Evolutionary conservation across 2,888 invertebrate genomes (phyloP).

Genomic region (Aphodius granarius): DNA sequence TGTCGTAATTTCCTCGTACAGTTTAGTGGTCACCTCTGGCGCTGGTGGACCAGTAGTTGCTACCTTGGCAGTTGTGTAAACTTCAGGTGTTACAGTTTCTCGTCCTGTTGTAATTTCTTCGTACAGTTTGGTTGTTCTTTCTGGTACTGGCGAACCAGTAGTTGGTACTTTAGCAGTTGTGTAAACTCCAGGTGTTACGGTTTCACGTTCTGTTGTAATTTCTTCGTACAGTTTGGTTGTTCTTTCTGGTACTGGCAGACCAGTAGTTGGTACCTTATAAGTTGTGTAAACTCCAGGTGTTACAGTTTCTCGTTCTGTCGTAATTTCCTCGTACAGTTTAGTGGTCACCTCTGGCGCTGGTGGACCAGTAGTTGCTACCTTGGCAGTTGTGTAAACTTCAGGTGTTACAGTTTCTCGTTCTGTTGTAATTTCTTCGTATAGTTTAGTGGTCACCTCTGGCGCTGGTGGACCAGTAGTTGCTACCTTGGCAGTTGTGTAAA

Average conservation of each 20-base stretch:
- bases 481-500: conserved; percentile 6
- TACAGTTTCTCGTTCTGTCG: neutral
- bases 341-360: neutral
- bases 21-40: no score
- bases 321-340: neutral
- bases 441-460: neutral
- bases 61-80: neutral
- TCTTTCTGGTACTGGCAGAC: neutral
- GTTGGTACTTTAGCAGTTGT: neutral
- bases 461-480: conserved; percentile 1
- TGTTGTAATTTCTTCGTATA: neutral
- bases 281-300: neutral
- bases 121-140: neutral
- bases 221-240: neutral
- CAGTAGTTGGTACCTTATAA: neutral
- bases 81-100: neutral
- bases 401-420: neutral
- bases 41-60: neutral
- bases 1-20: no score
- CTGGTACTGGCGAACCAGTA: neutral
- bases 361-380: neutral
- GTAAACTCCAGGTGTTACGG: neutral
- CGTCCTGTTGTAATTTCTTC: neutral
- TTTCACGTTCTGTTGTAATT: neutral
- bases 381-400: neutral